Percentiles rank a stretch among this genome's conserved stretches.
Conservation (phyloP, 2,113 vertebrate genomes). For the Myotis brandtii region DNA sequence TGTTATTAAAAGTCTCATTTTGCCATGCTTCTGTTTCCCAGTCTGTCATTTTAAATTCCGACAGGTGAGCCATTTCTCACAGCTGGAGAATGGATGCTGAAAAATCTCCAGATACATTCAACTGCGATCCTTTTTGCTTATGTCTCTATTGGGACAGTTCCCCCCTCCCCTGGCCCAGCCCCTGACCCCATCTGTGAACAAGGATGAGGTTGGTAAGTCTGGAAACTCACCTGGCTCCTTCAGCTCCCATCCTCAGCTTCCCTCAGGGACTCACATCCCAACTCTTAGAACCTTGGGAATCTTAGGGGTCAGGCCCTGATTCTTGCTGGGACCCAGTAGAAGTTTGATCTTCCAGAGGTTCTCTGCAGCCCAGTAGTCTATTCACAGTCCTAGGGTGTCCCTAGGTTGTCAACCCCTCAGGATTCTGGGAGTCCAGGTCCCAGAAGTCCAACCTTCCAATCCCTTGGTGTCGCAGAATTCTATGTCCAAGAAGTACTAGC, state of each 20-base stretch:
- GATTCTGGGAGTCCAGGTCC: neutral
- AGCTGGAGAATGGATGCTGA: neutral
- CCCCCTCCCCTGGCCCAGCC: constrained; percentile 39
- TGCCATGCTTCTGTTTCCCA: too few species aligned
- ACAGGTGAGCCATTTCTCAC: too few species aligned
- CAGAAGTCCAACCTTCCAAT: neutral
- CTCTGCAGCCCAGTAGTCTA: neutral
- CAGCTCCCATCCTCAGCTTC: neutral
- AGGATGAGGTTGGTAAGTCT: constrained; percentile 73
- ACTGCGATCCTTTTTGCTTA: neutral
- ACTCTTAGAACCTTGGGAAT: neutral
- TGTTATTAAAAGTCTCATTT: too few species aligned
- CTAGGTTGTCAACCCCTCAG: neutral
- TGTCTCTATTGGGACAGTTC: constrained; percentile 59
- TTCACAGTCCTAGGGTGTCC: neutral
- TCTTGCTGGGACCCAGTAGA: neutral
- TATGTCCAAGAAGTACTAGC: neutral
- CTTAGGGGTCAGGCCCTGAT: neutral
- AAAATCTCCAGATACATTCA: neutral
- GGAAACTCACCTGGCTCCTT: neutral
- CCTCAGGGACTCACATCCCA: neutral
- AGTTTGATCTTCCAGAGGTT: neutral
- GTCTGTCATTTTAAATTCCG: too few species aligned
- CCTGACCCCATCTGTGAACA: constrained; percentile 30
- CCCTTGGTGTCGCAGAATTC: neutral